These are phyloP conservation scores for Neuroscelio doddi DNA, from an alignment of 2,888 invertebrate genomes.

Conservation along the genomic window DNA sequence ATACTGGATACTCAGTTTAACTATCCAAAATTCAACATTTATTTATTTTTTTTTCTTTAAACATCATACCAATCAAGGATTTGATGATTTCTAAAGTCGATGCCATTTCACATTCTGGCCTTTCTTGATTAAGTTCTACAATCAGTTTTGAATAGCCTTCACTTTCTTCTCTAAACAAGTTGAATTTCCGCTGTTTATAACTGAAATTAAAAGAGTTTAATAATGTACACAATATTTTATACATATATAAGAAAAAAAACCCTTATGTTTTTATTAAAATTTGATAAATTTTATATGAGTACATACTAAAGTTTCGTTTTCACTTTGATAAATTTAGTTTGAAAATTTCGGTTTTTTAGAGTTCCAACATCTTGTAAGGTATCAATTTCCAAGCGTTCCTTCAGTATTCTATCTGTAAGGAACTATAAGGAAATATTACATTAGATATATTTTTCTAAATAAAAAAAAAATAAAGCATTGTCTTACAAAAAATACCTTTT, in stretches of 20 bases:
- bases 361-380: constrained; percentile 93
- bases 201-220: constrained; percentile 76
- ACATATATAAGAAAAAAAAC: too few species aligned
- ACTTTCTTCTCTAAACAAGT: constrained; percentile 97
- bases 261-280: too few species aligned
- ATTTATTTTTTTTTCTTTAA: neutral
- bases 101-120: constrained; percentile 76
- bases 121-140: constrained; percentile 92
- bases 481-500: constrained; percentile 75
- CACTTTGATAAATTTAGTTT: constrained; percentile 96
- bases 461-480: neutral
- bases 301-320: constrained; percentile 99
- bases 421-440: constrained; percentile 68
- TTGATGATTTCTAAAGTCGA: constrained; percentile 90
- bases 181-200: constrained; percentile 99
- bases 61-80: constrained; percentile 87
- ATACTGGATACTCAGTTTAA: neutral
- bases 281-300: constrained; percentile 5
- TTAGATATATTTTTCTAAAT: constrained; percentile 22
- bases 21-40: neutral
- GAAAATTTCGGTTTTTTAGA: constrained; percentile 90
- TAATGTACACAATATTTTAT: too few species aligned
- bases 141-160: constrained; percentile 99
- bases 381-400: constrained; percentile 94
- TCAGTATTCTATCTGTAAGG: constrained; percentile 88